Evolutionary conservation across 1,140 invertebrate species (phyloP), one percentile per base, ranked within the genome.

Genomic region (Drosophila neocordata): DNA sequence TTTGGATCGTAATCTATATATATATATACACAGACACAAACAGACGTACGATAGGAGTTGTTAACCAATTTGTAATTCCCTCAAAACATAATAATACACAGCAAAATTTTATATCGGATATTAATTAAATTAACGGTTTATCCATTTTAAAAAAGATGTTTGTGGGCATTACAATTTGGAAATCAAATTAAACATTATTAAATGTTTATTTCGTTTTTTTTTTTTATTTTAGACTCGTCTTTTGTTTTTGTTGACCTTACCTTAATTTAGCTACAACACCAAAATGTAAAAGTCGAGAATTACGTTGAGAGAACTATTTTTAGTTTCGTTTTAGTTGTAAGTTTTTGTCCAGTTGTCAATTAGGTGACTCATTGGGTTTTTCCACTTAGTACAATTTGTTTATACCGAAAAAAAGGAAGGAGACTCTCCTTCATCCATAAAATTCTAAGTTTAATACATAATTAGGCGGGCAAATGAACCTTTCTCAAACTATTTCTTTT

Each of bases 281-380:
- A 75, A 75, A 75, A 61, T 51, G 13, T n/a, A 7, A 59, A 22
- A 22, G 20, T 22, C 18, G n/a, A 20, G 6, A 18, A 73, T 13
- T 61, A 27, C 38, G 34, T 52, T 58, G 22, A 48, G 20, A 12
- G 13, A 51, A 44, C 13, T 83, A 76, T 38, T 65, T 73, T 67
- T 69, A 79, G 63, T 74, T 82, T 73, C 15, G 80, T 59, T 77
- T 61, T 81, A 81, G 78, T 79, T 67, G 18, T 48, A 48, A 20
- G 41, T 9, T 48, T 44, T 77, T 48, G 57, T 59, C 22, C 57
- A 66, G 68, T 35, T 37, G 34, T 61, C 74, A 77, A 67, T 84
- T 75, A 69, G 64, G 44, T 76, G 66, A 69, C 70, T 78, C 58
- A 72, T 68, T 57, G 31, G 64, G 66, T 57, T 60, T 79, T 65